Evolutionary conservation across 2,888 invertebrate species (phyloP).

Genomic region (Meloe dianella): DNA sequence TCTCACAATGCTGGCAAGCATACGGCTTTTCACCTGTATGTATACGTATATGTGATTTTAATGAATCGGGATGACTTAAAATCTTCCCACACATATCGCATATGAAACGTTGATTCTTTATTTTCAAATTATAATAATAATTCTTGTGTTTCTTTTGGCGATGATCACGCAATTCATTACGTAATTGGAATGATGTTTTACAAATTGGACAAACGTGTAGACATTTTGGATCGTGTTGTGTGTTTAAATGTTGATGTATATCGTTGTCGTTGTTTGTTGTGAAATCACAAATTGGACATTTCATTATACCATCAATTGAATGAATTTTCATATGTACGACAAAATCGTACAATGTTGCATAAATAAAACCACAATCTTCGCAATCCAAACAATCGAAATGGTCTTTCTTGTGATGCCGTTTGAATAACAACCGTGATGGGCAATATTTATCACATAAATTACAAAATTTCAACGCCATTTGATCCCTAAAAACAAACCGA

Average conservation of each 20-base stretch:
- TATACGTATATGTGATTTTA: constrained; percentile 50
- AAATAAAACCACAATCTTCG: neutral
- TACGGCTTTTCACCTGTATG: no score
- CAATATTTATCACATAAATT: neutral
- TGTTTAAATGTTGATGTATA: neutral
- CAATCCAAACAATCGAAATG: neutral
- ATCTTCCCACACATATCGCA: constrained; percentile 55
- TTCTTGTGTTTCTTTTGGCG: neutral
- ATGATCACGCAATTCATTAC: neutral
- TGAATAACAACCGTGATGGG: neutral
- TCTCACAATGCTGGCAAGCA: constrained; percentile 51
- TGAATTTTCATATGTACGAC: neutral
- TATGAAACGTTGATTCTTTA: neutral
- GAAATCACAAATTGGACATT: neutral
- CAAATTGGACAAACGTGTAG: neutral
- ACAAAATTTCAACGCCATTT: neutral
- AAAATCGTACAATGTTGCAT: neutral
- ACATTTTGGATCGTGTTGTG: neutral
- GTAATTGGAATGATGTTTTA: neutral
- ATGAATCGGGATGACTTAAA: constrained; percentile 50
- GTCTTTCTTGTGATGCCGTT: neutral
- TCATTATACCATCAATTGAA: neutral
- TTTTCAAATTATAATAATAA: neutral
- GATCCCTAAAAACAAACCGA: neutral
- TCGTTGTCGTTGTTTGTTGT: neutral